Percentiles rank a stretch among this genome's conserved stretches.
phyloP scores from a whole-genome alignment of 2,888 invertebrate genomes.

The Achlya flavicornis region DNA sequence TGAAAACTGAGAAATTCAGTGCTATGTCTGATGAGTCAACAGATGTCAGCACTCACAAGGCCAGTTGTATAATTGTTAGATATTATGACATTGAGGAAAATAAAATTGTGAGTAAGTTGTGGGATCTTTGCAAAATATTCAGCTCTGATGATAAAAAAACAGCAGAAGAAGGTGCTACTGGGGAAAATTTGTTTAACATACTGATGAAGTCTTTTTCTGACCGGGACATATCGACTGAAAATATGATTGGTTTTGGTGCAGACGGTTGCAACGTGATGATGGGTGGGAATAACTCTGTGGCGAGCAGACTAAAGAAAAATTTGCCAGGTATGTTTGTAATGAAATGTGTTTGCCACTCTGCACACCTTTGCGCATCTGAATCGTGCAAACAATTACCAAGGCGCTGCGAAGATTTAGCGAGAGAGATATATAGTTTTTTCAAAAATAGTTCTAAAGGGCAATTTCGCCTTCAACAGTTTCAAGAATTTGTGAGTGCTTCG shows the following conservation, averaged over 20 bases:
- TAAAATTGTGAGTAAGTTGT: no score
- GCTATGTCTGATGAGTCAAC: conserved; percentile 23
- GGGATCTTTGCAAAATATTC: no score
- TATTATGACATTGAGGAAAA: neutral
- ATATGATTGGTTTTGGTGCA: conserved; percentile 26
- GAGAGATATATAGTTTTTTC: conserved; percentile 19
- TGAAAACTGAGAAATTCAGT: conserved; percentile 19
- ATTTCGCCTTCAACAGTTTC: conserved; percentile 15
- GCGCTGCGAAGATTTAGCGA: conserved; percentile 24
- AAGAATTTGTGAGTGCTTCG: conserved; percentile 14
- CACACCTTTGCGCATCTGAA: conserved; percentile 26
- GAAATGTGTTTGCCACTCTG: conserved; percentile 31
- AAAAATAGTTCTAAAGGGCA: conserved; percentile 17
- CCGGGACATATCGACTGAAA: neutral
- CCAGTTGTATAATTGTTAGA: conserved; percentile 14
- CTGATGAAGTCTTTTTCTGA: neutral
- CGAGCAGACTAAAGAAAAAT: conserved; percentile 18
- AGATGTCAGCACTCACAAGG: conserved; percentile 20
- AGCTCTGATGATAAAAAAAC: neutral
- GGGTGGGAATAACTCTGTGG: conserved; percentile 24
- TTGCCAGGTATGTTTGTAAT: conserved; percentile 26
- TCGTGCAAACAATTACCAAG: conserved; percentile 25
- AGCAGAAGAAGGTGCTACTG: neutral
- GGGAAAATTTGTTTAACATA: neutral
- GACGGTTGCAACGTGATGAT: conserved; percentile 30